Evolutionary conservation across 2,888 invertebrate species (phyloP).

Genomic region (Leptopterna dolabrata): DNA sequence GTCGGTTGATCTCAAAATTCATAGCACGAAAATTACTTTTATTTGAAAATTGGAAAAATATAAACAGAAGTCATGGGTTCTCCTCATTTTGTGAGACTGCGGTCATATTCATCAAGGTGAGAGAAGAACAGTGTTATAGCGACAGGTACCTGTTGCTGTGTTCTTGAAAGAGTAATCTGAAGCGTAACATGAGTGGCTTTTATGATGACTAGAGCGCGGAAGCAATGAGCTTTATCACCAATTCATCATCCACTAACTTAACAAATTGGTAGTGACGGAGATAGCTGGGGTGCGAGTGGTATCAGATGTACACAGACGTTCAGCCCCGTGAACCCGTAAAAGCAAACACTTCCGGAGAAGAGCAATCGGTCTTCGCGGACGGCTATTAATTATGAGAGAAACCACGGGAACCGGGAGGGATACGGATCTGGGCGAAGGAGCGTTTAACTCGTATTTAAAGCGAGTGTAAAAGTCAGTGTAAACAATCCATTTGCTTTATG

Average conservation of each 20-base stretch:
- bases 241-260: background rate
- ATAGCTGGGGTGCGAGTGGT: background rate
- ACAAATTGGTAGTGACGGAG: background rate
- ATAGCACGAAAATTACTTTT: too few relatives aligned
- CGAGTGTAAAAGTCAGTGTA: background rate
- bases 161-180: too few relatives aligned
- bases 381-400: background rate
- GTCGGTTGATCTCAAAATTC: too few relatives aligned
- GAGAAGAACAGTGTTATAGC: too few relatives aligned
- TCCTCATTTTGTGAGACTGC: too few relatives aligned
- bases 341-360: background rate
- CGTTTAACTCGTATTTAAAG: background rate
- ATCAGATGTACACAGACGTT: background rate
- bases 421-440: background rate
- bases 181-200: too few relatives aligned
- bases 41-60: too few relatives aligned
- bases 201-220: too few relatives aligned
- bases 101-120: too few relatives aligned
- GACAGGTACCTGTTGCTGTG: too few relatives aligned
- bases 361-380: background rate
- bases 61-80: too few relatives aligned
- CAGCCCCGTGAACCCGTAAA: background rate
- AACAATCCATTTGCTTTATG: background rate
- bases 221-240: background rate
- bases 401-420: background rate